A percentile compares a stretch with the other conserved stretches of the same genome.
Evolutionary conservation across 1,140 invertebrate species (phyloP).

Genomic region (Grapholita molesta): DNA sequence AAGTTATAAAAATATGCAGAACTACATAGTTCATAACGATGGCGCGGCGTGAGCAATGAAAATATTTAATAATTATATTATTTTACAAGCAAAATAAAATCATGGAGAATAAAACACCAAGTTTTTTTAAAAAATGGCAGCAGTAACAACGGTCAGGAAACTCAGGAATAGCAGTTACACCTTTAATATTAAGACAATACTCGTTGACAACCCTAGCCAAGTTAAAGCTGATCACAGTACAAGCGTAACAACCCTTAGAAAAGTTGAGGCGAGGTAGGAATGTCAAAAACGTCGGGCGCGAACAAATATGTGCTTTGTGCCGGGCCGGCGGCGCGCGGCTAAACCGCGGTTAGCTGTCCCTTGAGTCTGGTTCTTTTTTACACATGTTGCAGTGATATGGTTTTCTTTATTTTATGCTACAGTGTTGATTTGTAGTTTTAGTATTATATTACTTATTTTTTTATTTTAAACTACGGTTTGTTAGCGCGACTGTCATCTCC

Average conservation of each 20-base stretch:
- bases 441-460: too few species aligned
- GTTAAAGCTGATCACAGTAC: conserved; percentile 25
- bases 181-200: neutral
- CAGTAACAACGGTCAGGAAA: too few species aligned
- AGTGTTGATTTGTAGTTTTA: neutral
- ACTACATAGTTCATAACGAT: too few species aligned
- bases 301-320: conserved; percentile 69
- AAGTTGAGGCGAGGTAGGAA: conserved; percentile 58
- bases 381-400: neutral
- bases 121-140: too few species aligned
- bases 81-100: too few species aligned
- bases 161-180: neutral
- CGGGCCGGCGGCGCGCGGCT: conserved; percentile 32
- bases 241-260: conserved; percentile 63
- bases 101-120: too few species aligned
- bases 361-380: neutral
- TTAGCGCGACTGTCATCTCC: too few species aligned
- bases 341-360: conserved; percentile 1
- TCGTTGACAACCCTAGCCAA: conserved; percentile 20
- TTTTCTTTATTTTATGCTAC: conserved; percentile 15
- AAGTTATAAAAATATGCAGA: too few species aligned
- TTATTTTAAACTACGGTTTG: too few species aligned
- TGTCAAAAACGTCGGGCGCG: conserved; percentile 66
- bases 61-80: too few species aligned
- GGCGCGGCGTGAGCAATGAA: too few species aligned